These are phyloP conservation scores for Leptinotarsa peninsularis DNA, from an alignment of 2,888 invertebrate genomes.

Conservation along the genomic window DNA sequence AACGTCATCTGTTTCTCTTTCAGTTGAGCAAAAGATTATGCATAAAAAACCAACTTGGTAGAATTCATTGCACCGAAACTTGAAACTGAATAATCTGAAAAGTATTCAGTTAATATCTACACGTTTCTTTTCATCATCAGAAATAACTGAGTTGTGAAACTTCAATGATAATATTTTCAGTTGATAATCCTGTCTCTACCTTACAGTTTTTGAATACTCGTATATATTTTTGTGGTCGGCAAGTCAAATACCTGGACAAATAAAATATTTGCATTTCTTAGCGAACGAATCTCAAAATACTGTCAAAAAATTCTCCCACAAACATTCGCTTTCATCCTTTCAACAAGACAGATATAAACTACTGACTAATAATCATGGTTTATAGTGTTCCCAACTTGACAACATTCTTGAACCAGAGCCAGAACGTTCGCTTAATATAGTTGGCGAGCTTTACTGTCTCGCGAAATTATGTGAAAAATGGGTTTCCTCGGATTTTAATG, in stretches of 20 bases:
- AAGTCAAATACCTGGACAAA: not conserved
- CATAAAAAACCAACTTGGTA: too few relatives aligned
- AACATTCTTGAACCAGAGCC: not conserved
- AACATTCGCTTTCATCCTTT: not conserved
- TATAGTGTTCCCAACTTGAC: not conserved
- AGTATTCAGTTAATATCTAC: too few relatives aligned
- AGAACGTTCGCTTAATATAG: not conserved
- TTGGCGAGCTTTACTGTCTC: not conserved
- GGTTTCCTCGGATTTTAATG: not conserved
- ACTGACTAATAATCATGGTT: not conserved
- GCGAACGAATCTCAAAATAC: not conserved
- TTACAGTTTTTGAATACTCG: too few relatives aligned
- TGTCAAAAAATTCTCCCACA: not conserved
- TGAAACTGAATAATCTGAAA: too few relatives aligned
- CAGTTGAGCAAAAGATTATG: too few relatives aligned
- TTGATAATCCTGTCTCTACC: too few relatives aligned
- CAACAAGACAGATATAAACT: constrained; percentile 10
- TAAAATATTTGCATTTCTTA: not conserved
- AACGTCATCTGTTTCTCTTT: too few relatives aligned
- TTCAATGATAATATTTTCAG: too few relatives aligned
- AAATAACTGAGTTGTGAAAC: too few relatives aligned
- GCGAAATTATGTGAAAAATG: not conserved
- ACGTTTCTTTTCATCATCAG: too few relatives aligned
- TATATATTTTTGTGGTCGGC: not conserved
- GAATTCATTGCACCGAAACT: too few relatives aligned